Conservation (phyloP, 1,140 invertebrate species). For the Yoshiicerus persimilis region DNA sequence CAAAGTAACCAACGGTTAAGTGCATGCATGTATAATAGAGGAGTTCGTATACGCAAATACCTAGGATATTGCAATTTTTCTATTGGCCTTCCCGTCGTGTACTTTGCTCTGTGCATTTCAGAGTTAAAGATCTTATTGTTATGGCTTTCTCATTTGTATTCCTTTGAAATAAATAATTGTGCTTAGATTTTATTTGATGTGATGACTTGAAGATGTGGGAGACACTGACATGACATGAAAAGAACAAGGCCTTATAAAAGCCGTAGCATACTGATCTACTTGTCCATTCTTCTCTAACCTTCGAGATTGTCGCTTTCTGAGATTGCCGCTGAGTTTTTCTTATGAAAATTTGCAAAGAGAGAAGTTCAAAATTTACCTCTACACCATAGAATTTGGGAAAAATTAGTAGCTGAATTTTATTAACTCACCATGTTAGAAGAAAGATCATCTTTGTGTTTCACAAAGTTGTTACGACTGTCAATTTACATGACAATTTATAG, state of each 20-base stretch:
- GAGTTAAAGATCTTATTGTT: not conserved
- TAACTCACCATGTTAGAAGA: not conserved
- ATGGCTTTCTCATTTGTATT: not conserved
- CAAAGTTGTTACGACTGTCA: not conserved
- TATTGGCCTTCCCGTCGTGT: not conserved
- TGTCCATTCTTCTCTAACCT: not conserved
- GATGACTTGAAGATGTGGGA: not conserved
- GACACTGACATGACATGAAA: not conserved
- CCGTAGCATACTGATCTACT: not conserved
- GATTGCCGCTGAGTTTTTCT: not conserved
- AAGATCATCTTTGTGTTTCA: not conserved
- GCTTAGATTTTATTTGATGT: not conserved
- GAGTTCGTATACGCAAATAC: not conserved
- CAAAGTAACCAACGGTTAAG: not conserved
- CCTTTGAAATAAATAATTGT: not conserved
- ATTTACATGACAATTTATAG: not conserved
- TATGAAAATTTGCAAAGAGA: not conserved
- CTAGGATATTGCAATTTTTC: not conserved
- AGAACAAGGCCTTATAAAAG: conserved; percentile 17
- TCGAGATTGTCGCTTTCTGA: not conserved
- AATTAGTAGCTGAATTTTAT: not conserved
- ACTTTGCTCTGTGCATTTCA: not conserved
- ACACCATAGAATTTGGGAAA: not conserved
- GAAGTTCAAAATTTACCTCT: not conserved
- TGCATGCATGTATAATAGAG: not conserved